Evolutionary conservation across 2,113 vertebrate genomes (phyloP), one percentile per base, ranked within the genome.

Genomic region (Scomber scombrus): DNA sequence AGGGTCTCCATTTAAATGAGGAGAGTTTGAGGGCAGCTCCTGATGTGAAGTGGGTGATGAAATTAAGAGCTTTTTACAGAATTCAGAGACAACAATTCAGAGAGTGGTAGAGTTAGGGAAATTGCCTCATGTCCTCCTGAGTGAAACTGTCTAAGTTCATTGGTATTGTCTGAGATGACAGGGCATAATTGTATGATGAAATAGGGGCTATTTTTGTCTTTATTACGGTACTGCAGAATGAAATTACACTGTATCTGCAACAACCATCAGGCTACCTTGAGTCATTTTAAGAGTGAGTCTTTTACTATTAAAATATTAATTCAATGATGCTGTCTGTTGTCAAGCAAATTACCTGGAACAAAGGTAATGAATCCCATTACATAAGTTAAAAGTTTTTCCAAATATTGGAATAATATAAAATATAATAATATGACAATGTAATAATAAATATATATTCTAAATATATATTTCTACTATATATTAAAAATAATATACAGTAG

Each of bases 141-240:
- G 58, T 85, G 78, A 88, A 78, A 50, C 55, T 84, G 79, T 85
- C 85, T 71, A 40, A 67, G 34, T 75, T 43, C 31, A 61, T 82
- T 84, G 63, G 50, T 63, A 58, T 72, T 83, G 40, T 81, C 77
- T 47, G 45, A 43, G 45, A 71, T 80, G 76, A 78, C 31, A 14
- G 52, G 23, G 43, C 50, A 76, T 82, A 85, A 82, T 70, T 84
- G 62, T 82, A 78, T 45, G 58, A 85, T 78, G 52, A 87, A 84
- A 47, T 18, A 47, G 3, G 50, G 46, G 50, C 49, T 81, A 80
- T 87, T 91, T 88, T 76, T 63, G 51, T 83, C 68, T 74, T 60
- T 63, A 84, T 77, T 75, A 54, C 70, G 43, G 31, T 55, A 52
- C 64, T 72, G 66, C 52, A 71, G 26, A 71, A 21, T 21, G 68